These are phyloP conservation scores for Spodoptera littoralis DNA, from an alignment of 2,888 invertebrate species.

Conservation along the genomic window DNA sequence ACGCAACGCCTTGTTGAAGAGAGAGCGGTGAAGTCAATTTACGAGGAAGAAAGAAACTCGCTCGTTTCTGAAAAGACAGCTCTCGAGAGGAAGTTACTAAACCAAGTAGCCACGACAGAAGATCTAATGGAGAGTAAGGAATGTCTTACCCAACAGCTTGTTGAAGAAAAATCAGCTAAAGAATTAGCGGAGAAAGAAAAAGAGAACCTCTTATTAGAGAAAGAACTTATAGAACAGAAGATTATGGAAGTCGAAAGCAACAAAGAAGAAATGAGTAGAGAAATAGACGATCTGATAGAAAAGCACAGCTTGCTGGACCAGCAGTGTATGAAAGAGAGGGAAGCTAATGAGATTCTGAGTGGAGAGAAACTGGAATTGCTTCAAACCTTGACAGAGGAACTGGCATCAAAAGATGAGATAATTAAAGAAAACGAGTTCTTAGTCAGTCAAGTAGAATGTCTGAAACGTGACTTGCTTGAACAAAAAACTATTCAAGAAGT, in stretches of 20 bases:
- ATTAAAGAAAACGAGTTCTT: conserved; percentile 46
- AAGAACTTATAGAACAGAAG: conserved; percentile 49
- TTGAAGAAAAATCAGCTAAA: conserved; percentile 65
- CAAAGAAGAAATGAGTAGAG: conserved; percentile 37
- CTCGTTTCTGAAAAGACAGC: conserved; percentile 45
- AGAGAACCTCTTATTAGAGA: conserved; percentile 52
- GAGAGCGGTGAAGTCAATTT: conserved; percentile 55
- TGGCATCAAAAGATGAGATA: conserved; percentile 25
- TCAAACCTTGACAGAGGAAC: conserved; percentile 41
- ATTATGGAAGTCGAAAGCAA: conserved; percentile 35
- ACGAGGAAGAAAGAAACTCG: conserved; percentile 54
- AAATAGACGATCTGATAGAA: conserved; percentile 35
- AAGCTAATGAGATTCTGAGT: conserved; percentile 32
- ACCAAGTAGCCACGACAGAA: conserved; percentile 47
- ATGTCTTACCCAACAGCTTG: conserved; percentile 64
- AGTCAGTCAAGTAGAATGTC: conserved; percentile 34
- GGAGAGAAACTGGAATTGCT: conserved; percentile 42
- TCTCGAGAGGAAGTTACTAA: conserved; percentile 45
- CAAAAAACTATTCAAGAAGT: conserved; percentile 41
- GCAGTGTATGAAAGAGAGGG: conserved; percentile 26
- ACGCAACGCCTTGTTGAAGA: conserved; percentile 53
- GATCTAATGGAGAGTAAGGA: conserved; percentile 60
- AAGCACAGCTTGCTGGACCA: conserved; percentile 37
- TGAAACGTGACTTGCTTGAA: conserved; percentile 39
- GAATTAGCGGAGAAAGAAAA: conserved; percentile 65